phyloP scores from a whole-genome alignment of 1,140 invertebrate genomes.

The Zaprionus vittiger region DNA sequence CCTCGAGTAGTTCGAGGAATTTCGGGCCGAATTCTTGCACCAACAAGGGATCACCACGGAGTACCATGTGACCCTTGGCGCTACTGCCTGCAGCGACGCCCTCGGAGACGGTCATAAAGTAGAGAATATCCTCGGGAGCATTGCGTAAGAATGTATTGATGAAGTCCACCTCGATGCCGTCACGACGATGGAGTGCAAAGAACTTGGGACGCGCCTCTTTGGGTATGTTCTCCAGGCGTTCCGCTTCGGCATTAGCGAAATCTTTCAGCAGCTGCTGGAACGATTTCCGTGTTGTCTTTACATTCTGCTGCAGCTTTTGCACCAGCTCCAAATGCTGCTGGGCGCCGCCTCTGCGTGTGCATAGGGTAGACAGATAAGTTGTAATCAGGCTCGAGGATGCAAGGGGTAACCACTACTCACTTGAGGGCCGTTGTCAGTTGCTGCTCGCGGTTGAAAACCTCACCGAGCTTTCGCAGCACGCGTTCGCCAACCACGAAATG shows the following conservation, averaged over 20 bases:
- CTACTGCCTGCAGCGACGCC: conserved; percentile 74
- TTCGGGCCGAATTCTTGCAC: conserved; percentile 85
- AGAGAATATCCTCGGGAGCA: conserved; percentile 86
- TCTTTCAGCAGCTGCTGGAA: conserved; percentile 88
- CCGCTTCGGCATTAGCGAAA: conserved; percentile 87
- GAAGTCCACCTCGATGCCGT: conserved; percentile 89
- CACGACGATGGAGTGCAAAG: conserved; percentile 88
- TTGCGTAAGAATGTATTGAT: conserved; percentile 88
- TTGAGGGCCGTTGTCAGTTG: conserved; percentile 87
- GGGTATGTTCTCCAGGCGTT: conserved; percentile 86
- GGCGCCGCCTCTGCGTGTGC: conserved; percentile 87
- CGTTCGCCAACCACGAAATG: conserved; percentile 90
- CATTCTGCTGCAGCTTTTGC: conserved; percentile 89
- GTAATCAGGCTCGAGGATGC: background rate
- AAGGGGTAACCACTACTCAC: conserved; percentile 43
- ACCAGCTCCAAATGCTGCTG: conserved; percentile 88
- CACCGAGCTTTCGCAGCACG: conserved; percentile 87
- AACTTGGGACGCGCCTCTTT: conserved; percentile 85
- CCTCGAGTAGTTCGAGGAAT: conserved; percentile 87
- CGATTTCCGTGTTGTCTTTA: conserved; percentile 88
- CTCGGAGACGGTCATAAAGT: conserved; percentile 89
- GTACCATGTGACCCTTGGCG: conserved; percentile 87
- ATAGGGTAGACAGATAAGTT: background rate
- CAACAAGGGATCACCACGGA: conserved; percentile 86
- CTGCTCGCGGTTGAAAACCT: conserved; percentile 88